These are phyloP conservation scores for Empidonax alnorum DNA, from an alignment of 2,113 vertebrate genomes.

Conservation along the genomic window DNA sequence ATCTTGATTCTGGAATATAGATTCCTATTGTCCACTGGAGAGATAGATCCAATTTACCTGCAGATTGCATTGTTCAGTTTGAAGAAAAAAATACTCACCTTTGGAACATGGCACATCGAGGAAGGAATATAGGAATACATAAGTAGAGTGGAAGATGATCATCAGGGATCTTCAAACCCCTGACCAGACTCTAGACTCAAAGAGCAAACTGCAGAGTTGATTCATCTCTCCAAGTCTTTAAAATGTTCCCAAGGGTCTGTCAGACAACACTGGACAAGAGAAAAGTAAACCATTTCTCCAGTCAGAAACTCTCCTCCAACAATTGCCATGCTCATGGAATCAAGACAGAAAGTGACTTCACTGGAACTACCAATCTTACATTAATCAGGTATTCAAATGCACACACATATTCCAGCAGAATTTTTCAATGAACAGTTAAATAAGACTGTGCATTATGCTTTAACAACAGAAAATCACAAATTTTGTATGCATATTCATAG, in stretches of 20 bases:
- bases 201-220: background rate
- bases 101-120: background rate
- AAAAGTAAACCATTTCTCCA: background rate
- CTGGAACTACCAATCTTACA: background rate
- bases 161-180: background rate
- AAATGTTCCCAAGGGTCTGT: background rate
- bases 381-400: background rate
- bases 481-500: background rate
- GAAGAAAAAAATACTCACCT: background rate
- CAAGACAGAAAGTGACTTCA: background rate
- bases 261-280: background rate
- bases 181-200: background rate
- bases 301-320: background rate
- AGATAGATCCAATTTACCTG: background rate
- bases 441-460: background rate
- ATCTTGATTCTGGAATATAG: background rate
- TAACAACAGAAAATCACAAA: background rate
- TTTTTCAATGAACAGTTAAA: background rate
- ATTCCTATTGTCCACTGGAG: background rate
- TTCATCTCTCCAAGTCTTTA: background rate
- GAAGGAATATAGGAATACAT: background rate
- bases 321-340: background rate
- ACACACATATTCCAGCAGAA: background rate
- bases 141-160: background rate
- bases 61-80: background rate